These are phyloP conservation scores for Borostomias antarcticus DNA, from an alignment of 2,797 vertebrate species.

Conservation along the genomic window DNA sequence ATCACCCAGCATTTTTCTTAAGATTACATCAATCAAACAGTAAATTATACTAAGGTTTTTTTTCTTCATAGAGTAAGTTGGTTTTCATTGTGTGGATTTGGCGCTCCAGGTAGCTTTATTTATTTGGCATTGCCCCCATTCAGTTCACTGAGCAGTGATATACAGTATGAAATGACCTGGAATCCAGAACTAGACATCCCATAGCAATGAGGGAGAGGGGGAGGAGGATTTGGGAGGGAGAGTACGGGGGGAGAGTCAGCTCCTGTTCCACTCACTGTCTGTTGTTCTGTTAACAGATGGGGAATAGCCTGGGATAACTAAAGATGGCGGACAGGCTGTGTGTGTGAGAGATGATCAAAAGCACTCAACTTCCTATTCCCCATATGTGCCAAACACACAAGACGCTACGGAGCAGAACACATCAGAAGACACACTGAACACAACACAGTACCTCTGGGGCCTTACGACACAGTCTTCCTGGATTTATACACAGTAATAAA, in stretches of 20 bases:
- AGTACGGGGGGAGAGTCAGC: conserved; percentile 14
- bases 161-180: not conserved
- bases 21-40: no score
- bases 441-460: conserved; percentile 53
- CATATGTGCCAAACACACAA: conserved; percentile 54
- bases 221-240: not conserved
- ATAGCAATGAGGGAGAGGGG: not conserved
- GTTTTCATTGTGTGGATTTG: conserved; percentile 19
- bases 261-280: conserved; percentile 56
- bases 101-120: not conserved
- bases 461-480: conserved; percentile 52
- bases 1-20: no score
- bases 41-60: conserved; percentile 9
- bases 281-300: conserved; percentile 81
- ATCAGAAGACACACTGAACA: conserved; percentile 26
- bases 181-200: not conserved
- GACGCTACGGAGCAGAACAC: not conserved
- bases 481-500: conserved; percentile 51
- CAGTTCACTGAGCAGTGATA: no score
- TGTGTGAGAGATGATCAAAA: conserved; percentile 69
- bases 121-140: not conserved
- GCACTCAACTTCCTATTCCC: conserved; percentile 32
- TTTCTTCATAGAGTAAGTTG: conserved; percentile 21
- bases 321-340: conserved; percentile 59
- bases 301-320: conserved; percentile 80